Percentiles rank a stretch among this genome's conserved stretches.
Evolutionary conservation across 92 coral and sea anemone species (phyloP).

Genomic region (Epizoanthus illoricatus): DNA sequence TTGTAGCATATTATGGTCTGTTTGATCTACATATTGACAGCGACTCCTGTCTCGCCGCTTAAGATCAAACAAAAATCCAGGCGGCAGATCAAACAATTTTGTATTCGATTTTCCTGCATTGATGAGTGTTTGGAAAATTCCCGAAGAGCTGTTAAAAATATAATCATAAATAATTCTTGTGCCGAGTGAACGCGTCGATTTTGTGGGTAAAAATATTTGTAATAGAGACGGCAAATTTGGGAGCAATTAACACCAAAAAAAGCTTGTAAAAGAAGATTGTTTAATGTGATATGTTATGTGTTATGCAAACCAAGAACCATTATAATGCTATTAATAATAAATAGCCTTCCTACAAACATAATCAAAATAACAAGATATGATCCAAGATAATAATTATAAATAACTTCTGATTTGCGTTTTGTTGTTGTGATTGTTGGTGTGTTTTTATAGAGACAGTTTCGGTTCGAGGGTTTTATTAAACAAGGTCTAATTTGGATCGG

Average conservation of each 20-base stretch:
- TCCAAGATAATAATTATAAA: not conserved
- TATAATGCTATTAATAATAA: conserved; percentile 20
- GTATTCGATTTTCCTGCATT: not conserved
- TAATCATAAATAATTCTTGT: too few species aligned
- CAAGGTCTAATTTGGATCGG: not conserved
- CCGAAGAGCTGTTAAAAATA: not conserved
- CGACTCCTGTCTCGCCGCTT: not conserved
- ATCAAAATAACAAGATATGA: not conserved
- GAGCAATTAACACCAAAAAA: not conserved
- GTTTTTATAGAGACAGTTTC: not conserved
- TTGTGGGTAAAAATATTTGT: not conserved
- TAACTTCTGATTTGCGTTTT: too few species aligned
- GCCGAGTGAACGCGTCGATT: not conserved
- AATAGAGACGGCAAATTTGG: not conserved
- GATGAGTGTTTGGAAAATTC: not conserved
- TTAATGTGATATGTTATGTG: not conserved
- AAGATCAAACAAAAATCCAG: not conserved
- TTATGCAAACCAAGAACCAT: conserved; percentile 33
- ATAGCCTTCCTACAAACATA: conserved; percentile 11
- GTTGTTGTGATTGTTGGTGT: not conserved
- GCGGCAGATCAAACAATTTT: conserved; percentile 6
- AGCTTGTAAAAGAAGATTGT: not conserved
- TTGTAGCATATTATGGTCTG: not conserved
- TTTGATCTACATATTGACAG: not conserved
- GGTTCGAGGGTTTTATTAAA: not conserved